Evolutionary conservation across 35 echinoderm and acorn worm genomes (phyloP), one percentile per base, ranked within the genome.

Genomic region (Diadema setosum): DNA sequence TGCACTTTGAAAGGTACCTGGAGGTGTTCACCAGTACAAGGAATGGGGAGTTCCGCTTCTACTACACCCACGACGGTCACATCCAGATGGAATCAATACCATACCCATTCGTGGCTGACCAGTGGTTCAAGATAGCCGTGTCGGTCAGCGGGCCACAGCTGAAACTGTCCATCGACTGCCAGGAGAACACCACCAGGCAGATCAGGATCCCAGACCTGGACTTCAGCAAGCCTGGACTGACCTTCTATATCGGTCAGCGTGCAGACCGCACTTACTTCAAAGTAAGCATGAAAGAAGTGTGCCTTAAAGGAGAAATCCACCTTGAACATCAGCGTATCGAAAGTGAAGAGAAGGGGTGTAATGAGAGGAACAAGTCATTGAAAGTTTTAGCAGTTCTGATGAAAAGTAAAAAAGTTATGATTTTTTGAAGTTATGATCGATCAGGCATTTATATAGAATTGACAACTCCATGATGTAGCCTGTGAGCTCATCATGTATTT

Each of bases 11-110:
- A 75, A 97, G 95, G 56, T 97, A 90, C 41, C 59, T 97, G 95
- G 95, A 97, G 20, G 37, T 97, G 5, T 90, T 97, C 59, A 73
- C 93, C 42, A 97, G 95, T 43, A 93, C 95, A 15, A 89, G 91
- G 58, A 93, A 82, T 61, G 43, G 80, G 9, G 84, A 97, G 55
- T 86, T 97, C n/a, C 87, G 87, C 17, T 90, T 97, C 45, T 97
- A 87, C 83, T 97, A 97, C 91, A 86, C 86, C 3, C 91, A 90
- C 30, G 26, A 93, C 9, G 83, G 67, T 32, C 67, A 92, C 21
- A 88, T 97, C 15, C 56, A 83, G 45, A 84, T 33, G 16, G 95
- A 97, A 34, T 43, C 57, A 3, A 85, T 89, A 46, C 50, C 78
- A 0, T 75, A 83, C 8, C 86, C 75, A 5, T 60, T 93, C 20